phyloP scores from a whole-genome alignment of 2,113 vertebrate species.

The Apeltes quadracus region DNA sequence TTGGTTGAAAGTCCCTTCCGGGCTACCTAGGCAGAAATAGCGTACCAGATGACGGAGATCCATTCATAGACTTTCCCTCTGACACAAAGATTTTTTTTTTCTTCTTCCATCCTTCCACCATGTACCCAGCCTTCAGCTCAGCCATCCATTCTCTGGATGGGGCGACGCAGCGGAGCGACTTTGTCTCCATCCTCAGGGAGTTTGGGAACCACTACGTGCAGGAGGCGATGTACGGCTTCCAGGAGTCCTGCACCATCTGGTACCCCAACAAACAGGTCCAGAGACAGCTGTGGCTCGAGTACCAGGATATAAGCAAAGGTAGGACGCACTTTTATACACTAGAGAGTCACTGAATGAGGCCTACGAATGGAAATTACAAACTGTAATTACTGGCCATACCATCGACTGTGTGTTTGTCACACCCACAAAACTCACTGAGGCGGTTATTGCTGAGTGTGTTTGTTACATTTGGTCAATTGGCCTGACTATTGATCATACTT shows the following conservation, averaged over 20 bases:
- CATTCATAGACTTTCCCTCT: not conserved
- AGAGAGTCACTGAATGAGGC: not conserved
- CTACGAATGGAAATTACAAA: not conserved
- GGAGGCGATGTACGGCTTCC: slow-evolving; percentile 96
- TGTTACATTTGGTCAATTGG: slow-evolving; percentile 17
- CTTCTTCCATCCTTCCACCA: not conserved
- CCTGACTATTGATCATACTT: slow-evolving; percentile 21
- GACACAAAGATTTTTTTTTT: not conserved
- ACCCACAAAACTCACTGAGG: not conserved
- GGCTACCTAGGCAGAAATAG: not conserved
- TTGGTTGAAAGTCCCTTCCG: too few species aligned
- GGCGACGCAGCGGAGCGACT: slow-evolving; percentile 90
- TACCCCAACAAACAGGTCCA: slow-evolving; percentile 98
- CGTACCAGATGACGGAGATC: not conserved
- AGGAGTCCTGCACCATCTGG: slow-evolving; percentile 98
- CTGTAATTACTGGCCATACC: not conserved
- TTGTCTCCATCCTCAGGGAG: slow-evolving; percentile 91
- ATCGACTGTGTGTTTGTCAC: not conserved
- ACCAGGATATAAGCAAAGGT: slow-evolving; percentile 99
- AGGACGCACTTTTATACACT: slow-evolving; percentile 26
- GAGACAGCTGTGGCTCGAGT: slow-evolving; percentile 95
- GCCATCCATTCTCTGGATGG: slow-evolving; percentile 95
- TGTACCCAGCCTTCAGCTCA: slow-evolving; percentile 87
- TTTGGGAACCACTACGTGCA: slow-evolving; percentile 99
- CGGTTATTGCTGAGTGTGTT: not conserved